phyloP scores from a whole-genome alignment of 2,797 vertebrate genomes.

The Tokudaia tokunoshimensis region DNA sequence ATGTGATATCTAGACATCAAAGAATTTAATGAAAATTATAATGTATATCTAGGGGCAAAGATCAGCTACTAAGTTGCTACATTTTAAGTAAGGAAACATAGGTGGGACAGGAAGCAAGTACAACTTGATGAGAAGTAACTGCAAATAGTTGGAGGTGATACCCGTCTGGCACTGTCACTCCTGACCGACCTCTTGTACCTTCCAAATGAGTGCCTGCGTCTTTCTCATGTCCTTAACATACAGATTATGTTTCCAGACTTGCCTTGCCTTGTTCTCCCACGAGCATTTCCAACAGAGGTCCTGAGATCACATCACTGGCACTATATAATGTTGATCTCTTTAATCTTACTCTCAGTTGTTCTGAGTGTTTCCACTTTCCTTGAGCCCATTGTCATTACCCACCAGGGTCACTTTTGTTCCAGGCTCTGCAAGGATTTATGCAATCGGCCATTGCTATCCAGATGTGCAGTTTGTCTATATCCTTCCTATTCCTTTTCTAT shows the following conservation, averaged over 20 bases:
- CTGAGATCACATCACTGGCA: background rate
- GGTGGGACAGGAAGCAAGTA: background rate
- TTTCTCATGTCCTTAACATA: background rate
- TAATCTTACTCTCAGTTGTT: background rate
- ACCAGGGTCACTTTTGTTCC: background rate
- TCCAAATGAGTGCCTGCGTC: background rate
- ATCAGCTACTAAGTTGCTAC: background rate
- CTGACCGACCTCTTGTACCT: background rate
- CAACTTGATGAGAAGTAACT: background rate
- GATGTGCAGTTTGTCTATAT: background rate
- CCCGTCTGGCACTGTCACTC: background rate
- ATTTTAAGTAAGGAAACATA: conserved; percentile 21
- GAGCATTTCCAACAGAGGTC: background rate
- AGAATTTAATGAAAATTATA: conserved; percentile 9
- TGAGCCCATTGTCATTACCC: background rate
- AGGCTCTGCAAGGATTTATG: too few relatives aligned
- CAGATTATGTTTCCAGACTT: background rate
- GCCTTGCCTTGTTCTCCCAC: background rate
- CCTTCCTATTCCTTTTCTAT: background rate
- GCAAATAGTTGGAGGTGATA: background rate
- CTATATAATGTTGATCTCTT: background rate
- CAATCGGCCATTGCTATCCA: background rate
- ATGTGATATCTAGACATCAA: background rate
- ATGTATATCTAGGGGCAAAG: background rate
- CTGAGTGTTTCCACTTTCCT: background rate